These are phyloP conservation scores for Beris morrisii DNA, from an alignment of 2,888 invertebrate species.

Conservation along the genomic window DNA sequence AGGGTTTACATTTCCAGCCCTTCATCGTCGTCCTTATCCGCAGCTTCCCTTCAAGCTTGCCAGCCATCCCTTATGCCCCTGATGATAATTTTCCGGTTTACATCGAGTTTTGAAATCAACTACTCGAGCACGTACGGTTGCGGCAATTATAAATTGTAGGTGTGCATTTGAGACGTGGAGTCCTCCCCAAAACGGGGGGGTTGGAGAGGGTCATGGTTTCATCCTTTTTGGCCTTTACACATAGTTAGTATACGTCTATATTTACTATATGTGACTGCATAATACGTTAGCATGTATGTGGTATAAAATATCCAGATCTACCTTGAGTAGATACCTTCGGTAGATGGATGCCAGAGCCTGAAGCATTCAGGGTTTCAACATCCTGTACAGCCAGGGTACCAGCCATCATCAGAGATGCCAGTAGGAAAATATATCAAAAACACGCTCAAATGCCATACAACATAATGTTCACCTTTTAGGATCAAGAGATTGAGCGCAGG, in stretches of 20 bases:
- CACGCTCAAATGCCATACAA: conserved; percentile 17
- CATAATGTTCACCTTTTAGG: conserved; percentile 21
- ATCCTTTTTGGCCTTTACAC: conserved; percentile 30
- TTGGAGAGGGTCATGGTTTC: background rate
- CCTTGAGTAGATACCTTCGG: no score
- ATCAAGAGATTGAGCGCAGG: conserved; percentile 29
- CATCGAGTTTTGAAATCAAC: conserved; percentile 41
- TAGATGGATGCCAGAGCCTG: no score
- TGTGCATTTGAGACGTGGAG: conserved; percentile 36
- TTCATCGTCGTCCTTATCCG: conserved; percentile 13
- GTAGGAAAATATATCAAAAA: conserved; percentile 20
- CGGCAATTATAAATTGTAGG: conserved; percentile 45
- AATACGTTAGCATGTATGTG: no score
- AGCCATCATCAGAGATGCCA: conserved; percentile 3
- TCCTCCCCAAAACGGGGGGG: conserved; percentile 14
- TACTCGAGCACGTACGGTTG: conserved; percentile 45
- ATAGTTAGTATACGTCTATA: background rate
- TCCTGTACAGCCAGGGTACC: no score
- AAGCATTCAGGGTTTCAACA: no score
- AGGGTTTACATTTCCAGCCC: conserved; percentile 37
- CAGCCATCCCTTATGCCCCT: conserved; percentile 23
- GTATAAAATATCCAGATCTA: no score
- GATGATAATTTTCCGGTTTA: conserved; percentile 40
- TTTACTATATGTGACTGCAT: no score
- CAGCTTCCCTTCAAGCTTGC: conserved; percentile 6